These are phyloP conservation scores for Julus scandinavius DNA, from an alignment of 2,888 invertebrate genomes.

Conservation along the genomic window DNA sequence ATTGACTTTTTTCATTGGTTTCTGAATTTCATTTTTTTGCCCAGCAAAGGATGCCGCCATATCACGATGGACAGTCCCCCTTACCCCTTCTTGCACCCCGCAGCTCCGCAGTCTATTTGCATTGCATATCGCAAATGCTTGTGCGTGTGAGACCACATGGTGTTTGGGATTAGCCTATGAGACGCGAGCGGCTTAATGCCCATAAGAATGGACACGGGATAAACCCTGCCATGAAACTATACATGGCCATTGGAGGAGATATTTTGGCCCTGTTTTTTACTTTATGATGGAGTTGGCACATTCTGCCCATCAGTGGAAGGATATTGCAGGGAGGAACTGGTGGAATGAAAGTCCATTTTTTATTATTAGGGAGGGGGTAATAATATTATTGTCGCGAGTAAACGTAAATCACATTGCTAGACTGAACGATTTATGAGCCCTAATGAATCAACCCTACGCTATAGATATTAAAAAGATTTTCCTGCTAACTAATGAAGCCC, in stretches of 20 bases:
- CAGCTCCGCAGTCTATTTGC: conserved; percentile 37
- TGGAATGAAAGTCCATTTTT: not conserved
- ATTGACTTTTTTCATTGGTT: not conserved
- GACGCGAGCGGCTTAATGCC: conserved; percentile 17
- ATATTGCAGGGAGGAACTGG: not conserved
- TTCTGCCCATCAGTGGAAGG: not conserved
- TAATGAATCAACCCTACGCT: conserved; percentile 56
- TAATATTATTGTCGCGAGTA: conserved; percentile 1
- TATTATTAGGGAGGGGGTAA: not conserved
- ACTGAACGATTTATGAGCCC: conserved; percentile 53
- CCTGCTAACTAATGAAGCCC: conserved; percentile 43
- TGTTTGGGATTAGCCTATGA: conserved; percentile 26
- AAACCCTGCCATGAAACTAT: not conserved
- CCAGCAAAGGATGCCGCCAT: conserved; percentile 13
- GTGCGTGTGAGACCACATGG: conserved; percentile 30
- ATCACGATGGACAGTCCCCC: not conserved
- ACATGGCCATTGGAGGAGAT: not conserved
- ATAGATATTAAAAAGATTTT: conserved; percentile 46
- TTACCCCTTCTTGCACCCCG: conserved; percentile 16
- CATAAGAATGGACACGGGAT: not conserved
- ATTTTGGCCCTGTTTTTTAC: not conserved
- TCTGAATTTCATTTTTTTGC: not conserved
- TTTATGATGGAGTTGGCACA: not conserved
- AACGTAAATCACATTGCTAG: conserved; percentile 51
- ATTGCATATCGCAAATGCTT: not conserved